Evolutionary conservation across 1,140 invertebrate species (phyloP).

Genomic region (Listronotus bonariensis): DNA sequence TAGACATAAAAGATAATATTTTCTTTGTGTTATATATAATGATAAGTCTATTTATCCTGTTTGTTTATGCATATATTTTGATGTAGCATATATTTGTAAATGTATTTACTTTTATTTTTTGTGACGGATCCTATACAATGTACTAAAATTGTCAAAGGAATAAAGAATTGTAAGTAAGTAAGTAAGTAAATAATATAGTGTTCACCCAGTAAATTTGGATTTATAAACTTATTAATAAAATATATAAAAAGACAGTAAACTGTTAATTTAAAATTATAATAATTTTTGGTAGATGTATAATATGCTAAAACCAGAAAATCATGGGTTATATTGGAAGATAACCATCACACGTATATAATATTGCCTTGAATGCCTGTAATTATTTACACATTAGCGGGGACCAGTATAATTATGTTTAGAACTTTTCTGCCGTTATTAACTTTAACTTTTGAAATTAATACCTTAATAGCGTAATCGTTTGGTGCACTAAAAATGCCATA

Average conservation of each 20-base stretch:
- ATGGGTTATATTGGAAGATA: slow-evolving; percentile 28
- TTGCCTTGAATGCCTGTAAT: slow-evolving; percentile 22
- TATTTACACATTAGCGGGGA: slow-evolving; percentile 35
- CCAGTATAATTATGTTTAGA: slow-evolving; percentile 30
- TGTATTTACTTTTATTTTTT: too few species aligned
- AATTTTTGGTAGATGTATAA: slow-evolving; percentile 29
- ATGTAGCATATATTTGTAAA: too few species aligned
- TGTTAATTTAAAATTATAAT: slow-evolving; percentile 35
- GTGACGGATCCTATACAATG: too few species aligned
- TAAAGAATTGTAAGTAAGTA: too few species aligned
- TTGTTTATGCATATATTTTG: too few species aligned
- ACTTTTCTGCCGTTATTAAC: slow-evolving; percentile 30
- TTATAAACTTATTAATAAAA: too few species aligned
- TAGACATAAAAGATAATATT: too few species aligned
- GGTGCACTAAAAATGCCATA: slow-evolving; percentile 32
- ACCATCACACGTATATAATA: slow-evolving; percentile 34
- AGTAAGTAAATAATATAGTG: too few species aligned
- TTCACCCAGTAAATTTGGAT: too few species aligned
- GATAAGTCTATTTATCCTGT: too few species aligned
- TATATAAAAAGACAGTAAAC: slow-evolving; percentile 6
- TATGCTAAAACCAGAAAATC: slow-evolving; percentile 18
- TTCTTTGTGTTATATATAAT: too few species aligned
- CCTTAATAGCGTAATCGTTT: slow-evolving; percentile 35
- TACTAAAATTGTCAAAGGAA: too few species aligned
- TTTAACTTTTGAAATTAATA: slow-evolving; percentile 33